Conservation (phyloP, 2,888 invertebrate species). For the Ophion ventricosus region DNA sequence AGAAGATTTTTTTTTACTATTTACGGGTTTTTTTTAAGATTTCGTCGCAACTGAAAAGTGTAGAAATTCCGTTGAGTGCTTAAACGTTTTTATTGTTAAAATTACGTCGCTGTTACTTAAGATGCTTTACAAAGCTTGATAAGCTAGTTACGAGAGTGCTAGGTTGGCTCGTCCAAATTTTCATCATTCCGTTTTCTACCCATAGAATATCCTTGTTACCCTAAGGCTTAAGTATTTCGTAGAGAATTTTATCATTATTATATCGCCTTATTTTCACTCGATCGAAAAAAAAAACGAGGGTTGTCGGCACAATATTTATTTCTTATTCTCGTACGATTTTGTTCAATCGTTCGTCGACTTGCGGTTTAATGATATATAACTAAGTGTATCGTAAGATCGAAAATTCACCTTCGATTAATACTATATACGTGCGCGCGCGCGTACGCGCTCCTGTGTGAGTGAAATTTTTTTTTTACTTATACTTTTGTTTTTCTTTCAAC, state of each 20-base stretch:
- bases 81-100: constrained; percentile 75
- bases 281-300: constrained; percentile 31
- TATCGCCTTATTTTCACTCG: constrained; percentile 1
- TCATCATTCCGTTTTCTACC: constrained; percentile 21
- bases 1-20: background rate
- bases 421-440: constrained; percentile 35
- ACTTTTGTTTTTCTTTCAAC: background rate
- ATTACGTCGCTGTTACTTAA: constrained; percentile 68
- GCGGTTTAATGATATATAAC: constrained; percentile 26
- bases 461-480: background rate
- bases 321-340: constrained; percentile 22
- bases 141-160: constrained; percentile 26
- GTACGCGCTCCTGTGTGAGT: background rate
- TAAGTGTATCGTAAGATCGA: constrained; percentile 51
- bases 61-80: constrained; percentile 36
- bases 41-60: constrained; percentile 34
- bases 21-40: background rate
- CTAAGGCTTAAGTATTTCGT: constrained; percentile 31
- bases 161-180: constrained; percentile 11
- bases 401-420: constrained; percentile 58
- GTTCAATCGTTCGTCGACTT: constrained; percentile 24
- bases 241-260: background rate
- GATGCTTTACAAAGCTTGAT: constrained; percentile 71
- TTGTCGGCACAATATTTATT: constrained; percentile 17
- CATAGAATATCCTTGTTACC: constrained; percentile 29